These are phyloP conservation scores for Montipora efflorescens DNA, from an alignment of 64 coral and sea anemone genomes.

Conservation along the genomic window DNA sequence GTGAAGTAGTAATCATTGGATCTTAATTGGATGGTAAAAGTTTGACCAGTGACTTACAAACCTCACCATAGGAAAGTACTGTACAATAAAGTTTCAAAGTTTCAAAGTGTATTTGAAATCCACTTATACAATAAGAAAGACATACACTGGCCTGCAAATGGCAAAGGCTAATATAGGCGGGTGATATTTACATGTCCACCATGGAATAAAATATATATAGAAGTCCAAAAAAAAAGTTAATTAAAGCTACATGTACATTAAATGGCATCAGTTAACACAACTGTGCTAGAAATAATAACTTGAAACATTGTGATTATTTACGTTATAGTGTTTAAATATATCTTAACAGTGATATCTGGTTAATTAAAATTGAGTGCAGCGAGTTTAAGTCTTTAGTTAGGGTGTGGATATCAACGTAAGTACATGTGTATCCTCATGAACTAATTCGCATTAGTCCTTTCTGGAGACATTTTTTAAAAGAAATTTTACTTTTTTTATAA, in stretches of 20 bases:
- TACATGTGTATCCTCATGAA: background rate
- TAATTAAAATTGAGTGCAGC: background rate
- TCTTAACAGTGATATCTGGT: background rate
- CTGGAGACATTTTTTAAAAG: background rate
- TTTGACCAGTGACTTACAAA: too few relatives aligned
- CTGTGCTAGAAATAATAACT: background rate
- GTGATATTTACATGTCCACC: background rate
- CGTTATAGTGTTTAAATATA: background rate
- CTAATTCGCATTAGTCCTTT: background rate
- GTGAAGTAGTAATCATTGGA: too few relatives aligned
- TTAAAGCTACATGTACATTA: background rate
- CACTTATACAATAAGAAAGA: too few relatives aligned
- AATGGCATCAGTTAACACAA: background rate
- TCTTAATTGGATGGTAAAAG: too few relatives aligned
- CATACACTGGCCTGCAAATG: background rate
- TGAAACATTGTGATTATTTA: background rate
- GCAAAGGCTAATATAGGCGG: background rate
- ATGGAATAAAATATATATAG: background rate
- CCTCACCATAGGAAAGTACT: too few relatives aligned
- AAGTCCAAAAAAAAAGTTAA: constrained; percentile 1
- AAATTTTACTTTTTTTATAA: background rate
- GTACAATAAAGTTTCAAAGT: too few relatives aligned
- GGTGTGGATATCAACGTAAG: background rate
- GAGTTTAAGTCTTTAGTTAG: background rate
- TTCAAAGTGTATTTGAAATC: too few relatives aligned